Conservation (phyloP, 2,888 invertebrate genomes). For the Ceraclea dissimilis region DNA sequence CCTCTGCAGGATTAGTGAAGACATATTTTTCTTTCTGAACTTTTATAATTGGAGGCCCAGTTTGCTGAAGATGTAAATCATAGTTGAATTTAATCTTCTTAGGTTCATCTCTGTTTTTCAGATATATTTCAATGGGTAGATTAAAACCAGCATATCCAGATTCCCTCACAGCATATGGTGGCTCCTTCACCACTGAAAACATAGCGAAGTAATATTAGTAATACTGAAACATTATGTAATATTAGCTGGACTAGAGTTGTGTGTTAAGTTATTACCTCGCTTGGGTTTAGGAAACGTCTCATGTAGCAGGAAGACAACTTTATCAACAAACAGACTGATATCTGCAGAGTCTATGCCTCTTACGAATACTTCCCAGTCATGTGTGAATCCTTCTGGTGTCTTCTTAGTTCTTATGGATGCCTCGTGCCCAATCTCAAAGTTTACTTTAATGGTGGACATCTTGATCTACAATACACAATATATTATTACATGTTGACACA, state of each 20-base stretch:
- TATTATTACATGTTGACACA: no score
- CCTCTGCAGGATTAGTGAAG: constrained; percentile 80
- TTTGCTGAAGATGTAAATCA: constrained; percentile 74
- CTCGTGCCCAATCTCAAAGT: constrained; percentile 88
- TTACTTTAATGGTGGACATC: constrained; percentile 64
- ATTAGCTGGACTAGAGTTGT: no score
- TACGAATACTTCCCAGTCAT: constrained; percentile 96
- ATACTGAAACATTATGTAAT: no score
- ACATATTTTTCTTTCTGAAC: constrained; percentile 74
- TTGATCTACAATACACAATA: no score
- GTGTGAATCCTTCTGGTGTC: constrained; percentile 87
- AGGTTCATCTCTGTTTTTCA: constrained; percentile 84
- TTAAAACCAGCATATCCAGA: constrained; percentile 95
- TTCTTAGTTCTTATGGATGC: constrained; percentile 73
- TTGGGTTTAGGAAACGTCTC: constrained; percentile 88
- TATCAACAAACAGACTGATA: constrained; percentile 86
- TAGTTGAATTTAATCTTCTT: constrained; percentile 77
- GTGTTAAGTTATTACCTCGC: constrained; percentile 60
- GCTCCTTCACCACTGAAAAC: constrained; percentile 77
- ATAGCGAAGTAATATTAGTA: background rate
- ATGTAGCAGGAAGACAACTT: constrained; percentile 85
- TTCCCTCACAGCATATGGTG: constrained; percentile 83
- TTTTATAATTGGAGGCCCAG: constrained; percentile 63
- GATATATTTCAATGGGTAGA: constrained; percentile 81
- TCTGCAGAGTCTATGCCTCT: constrained; percentile 80